Evolutionary conservation across 2,888 invertebrate genomes (phyloP).

Genomic region (Drosophila subquinaria): DNA sequence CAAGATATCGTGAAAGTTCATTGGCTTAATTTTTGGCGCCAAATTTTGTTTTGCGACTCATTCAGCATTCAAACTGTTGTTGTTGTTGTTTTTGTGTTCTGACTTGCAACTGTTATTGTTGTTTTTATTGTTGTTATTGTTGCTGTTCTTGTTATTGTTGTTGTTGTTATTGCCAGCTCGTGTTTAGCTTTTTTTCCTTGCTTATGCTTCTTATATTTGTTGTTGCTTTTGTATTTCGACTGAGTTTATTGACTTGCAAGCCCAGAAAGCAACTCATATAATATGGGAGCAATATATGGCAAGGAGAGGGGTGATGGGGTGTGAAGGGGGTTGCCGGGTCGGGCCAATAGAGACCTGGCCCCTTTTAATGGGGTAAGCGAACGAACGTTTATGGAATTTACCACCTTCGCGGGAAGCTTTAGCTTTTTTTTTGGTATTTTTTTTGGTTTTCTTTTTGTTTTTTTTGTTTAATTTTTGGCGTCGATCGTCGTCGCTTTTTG

Average conservation of each 20-base stretch:
- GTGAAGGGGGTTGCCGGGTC: not conserved
- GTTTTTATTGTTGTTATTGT: constrained; percentile 18
- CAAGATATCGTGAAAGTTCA: constrained; percentile 44
- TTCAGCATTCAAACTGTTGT: constrained; percentile 24
- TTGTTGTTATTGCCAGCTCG: constrained; percentile 46
- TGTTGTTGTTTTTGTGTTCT: constrained; percentile 3
- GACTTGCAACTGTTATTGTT: constrained; percentile 24
- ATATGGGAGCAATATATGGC: not conserved
- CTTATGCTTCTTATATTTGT: constrained; percentile 38
- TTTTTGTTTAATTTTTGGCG: constrained; percentile 7
- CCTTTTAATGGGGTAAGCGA: constrained; percentile 44
- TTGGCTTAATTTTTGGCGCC: constrained; percentile 57
- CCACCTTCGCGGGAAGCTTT: constrained; percentile 44
- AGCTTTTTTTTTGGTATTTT: not conserved
- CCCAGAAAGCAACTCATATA: constrained; percentile 37
- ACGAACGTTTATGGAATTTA: constrained; percentile 53
- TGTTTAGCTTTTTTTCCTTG: constrained; percentile 50
- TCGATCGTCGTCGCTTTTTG: constrained; percentile 49
- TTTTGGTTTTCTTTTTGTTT: not conserved
- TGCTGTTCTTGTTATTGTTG: constrained; percentile 20
- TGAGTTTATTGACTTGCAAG: constrained; percentile 66
- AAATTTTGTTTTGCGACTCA: constrained; percentile 47
- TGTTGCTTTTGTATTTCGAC: constrained; percentile 13
- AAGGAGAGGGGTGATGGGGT: not conserved
- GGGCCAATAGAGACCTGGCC: constrained; percentile 21